Conservation (phyloP, 2,113 vertebrate genomes). For the Xenopus borealis region DNA sequence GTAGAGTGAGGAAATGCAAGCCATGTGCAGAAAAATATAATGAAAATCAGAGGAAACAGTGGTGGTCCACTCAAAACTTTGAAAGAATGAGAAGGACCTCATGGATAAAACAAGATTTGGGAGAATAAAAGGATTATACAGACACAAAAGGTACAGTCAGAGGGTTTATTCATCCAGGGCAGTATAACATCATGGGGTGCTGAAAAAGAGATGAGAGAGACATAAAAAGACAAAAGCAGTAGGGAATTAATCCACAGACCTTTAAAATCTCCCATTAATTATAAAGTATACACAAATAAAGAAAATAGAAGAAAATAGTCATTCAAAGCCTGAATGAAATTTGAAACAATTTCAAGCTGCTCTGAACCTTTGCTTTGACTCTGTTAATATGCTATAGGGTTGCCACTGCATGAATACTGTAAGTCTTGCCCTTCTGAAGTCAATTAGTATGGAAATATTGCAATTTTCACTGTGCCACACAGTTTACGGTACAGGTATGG, state of each 20-base stretch:
- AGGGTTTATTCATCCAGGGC: conserved; percentile 69
- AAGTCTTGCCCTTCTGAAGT: too few species aligned
- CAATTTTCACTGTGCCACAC: too few species aligned
- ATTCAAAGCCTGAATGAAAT: conserved; percentile 51
- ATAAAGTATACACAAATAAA: conserved; percentile 53
- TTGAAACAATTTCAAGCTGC: conserved; percentile 55
- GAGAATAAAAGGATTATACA: conserved; percentile 75
- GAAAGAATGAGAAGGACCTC: conserved; percentile 69
- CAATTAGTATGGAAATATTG: too few species aligned
- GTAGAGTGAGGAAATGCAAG: background rate
- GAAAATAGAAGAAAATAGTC: conserved; percentile 45
- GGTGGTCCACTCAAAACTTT: conserved; percentile 60
- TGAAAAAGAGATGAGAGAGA: conserved; percentile 63
- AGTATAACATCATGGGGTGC: conserved; percentile 63
- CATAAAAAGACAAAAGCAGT: conserved; percentile 51
- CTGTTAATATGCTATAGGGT: too few species aligned
- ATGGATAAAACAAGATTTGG: conserved; percentile 70
- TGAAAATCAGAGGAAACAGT: conserved; percentile 57
- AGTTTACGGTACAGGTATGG: too few species aligned
- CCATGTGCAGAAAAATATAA: conserved; percentile 6
- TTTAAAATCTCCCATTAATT: conserved; percentile 71
- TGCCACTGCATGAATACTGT: too few species aligned
- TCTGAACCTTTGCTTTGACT: conserved; percentile 34
- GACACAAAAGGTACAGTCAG: conserved; percentile 72
- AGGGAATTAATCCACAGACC: conserved; percentile 53